Conservation (phyloP, 2,888 invertebrate species). For the Lutraria lutraria region DNA sequence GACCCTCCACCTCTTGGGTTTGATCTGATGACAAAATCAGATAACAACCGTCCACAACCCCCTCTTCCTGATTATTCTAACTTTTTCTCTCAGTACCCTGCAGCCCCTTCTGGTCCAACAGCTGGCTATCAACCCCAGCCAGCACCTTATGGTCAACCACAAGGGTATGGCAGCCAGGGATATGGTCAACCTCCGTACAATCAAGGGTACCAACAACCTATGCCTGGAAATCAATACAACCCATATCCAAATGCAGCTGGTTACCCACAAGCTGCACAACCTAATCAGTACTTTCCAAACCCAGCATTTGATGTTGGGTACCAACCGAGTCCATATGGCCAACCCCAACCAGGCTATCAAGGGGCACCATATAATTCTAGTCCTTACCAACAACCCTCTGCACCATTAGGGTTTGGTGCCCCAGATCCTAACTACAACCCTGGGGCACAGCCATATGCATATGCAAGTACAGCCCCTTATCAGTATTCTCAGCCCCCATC, state of each 20-base stretch:
- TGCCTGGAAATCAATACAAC: conserved; percentile 28
- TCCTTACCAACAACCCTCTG: conserved; percentile 36
- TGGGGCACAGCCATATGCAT: conserved; percentile 12
- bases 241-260: conserved; percentile 24
- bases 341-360: conserved; percentile 27
- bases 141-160: conserved; percentile 41
- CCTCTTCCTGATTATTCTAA: conserved; percentile 34
- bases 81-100: conserved; percentile 29
- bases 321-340: conserved; percentile 56
- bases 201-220: conserved; percentile 39
- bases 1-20: conserved; percentile 67
- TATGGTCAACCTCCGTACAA: conserved; percentile 22
- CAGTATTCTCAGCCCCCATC: conserved; percentile 45
- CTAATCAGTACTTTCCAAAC: conserved; percentile 51
- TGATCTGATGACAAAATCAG: conserved; percentile 63
- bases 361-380: conserved; percentile 15
- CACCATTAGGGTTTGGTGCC: conserved; percentile 36
- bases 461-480: conserved; percentile 41
- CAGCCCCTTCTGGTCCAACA: conserved; percentile 29
- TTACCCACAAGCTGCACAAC: conserved; percentile 40
- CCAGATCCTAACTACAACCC: conserved; percentile 37
- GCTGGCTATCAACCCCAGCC: conserved; percentile 35
- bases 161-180: conserved; percentile 27
- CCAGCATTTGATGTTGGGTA: conserved; percentile 62
- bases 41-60: conserved; percentile 45